phyloP scores from a whole-genome alignment of 2,113 vertebrate genomes.

The Hipposideros armiger region DNA sequence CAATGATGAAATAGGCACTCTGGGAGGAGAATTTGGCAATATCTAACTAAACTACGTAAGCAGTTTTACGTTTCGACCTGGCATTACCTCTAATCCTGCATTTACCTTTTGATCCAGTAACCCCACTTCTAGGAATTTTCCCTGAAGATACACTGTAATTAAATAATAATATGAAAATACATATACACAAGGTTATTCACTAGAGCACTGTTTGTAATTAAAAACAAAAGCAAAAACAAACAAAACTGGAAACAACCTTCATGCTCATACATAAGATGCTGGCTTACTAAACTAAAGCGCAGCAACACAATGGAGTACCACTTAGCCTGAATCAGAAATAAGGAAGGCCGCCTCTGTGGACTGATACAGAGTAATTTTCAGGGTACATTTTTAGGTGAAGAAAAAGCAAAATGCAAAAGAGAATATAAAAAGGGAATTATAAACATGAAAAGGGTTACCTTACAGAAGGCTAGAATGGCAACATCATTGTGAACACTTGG shows the following conservation, averaged over 20 bases:
- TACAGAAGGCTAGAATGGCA: not conserved
- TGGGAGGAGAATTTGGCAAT: not conserved
- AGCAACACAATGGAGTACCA: not conserved
- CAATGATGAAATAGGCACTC: not conserved
- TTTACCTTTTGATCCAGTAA: not conserved
- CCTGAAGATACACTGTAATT: constrained; percentile 18
- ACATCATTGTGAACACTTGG: not conserved
- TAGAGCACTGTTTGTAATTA: not conserved
- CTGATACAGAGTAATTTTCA: not conserved
- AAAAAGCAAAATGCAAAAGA: not conserved
- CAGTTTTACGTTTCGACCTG: not conserved
- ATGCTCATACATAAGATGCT: not conserved
- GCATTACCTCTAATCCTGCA: not conserved
- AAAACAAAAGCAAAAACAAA: not conserved
- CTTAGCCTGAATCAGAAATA: not conserved
- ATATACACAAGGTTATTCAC: not conserved
- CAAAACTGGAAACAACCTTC: not conserved
- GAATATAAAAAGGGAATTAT: not conserved
- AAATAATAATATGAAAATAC: constrained; percentile 32
- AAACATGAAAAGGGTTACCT: not conserved
- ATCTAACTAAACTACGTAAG: not conserved
- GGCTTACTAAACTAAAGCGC: not conserved
- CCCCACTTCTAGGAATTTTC: not conserved
- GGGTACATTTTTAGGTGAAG: not conserved
- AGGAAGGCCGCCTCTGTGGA: not conserved